phyloP scores from a whole-genome alignment of 2,888 invertebrate species.

The Spodoptera littoralis region DNA sequence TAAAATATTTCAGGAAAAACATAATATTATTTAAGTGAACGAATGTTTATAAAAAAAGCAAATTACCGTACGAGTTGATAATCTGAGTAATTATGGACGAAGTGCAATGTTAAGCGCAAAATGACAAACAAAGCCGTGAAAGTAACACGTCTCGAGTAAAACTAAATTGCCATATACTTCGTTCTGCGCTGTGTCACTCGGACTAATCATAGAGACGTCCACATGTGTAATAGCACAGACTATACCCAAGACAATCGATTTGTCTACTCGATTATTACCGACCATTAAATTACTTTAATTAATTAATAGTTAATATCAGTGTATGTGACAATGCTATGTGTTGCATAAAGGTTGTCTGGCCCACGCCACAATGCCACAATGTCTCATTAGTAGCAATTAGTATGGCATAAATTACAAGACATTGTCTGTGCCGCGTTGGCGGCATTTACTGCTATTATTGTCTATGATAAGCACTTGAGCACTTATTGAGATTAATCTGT shows the following conservation, averaged over 20 bases:
- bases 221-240: slow-evolving; percentile 29
- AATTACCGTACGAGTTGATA: too few relatives aligned
- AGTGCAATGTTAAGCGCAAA: slow-evolving; percentile 8
- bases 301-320: slow-evolving; percentile 50
- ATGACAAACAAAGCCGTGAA: slow-evolving; percentile 13
- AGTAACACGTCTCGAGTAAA: slow-evolving; percentile 11
- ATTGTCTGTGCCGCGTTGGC: slow-evolving; percentile 68
- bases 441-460: slow-evolving; percentile 60
- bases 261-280: slow-evolving; percentile 50
- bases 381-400: slow-evolving; percentile 83
- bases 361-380: slow-evolving; percentile 74
- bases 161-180: slow-evolving; percentile 17
- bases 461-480: slow-evolving; percentile 52
- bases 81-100: background rate
- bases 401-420: slow-evolving; percentile 79
- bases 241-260: slow-evolving; percentile 37
- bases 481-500: slow-evolving; percentile 52
- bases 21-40: too few relatives aligned
- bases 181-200: slow-evolving; percentile 25
- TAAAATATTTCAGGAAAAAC: too few relatives aligned
- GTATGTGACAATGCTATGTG: slow-evolving; percentile 46
- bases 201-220: slow-evolving; percentile 22
- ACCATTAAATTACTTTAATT: slow-evolving; percentile 56
- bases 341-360: slow-evolving; percentile 60
- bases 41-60: too few relatives aligned